phyloP scores from a whole-genome alignment of 1,140 invertebrate species.

The Ceratina australensis region DNA sequence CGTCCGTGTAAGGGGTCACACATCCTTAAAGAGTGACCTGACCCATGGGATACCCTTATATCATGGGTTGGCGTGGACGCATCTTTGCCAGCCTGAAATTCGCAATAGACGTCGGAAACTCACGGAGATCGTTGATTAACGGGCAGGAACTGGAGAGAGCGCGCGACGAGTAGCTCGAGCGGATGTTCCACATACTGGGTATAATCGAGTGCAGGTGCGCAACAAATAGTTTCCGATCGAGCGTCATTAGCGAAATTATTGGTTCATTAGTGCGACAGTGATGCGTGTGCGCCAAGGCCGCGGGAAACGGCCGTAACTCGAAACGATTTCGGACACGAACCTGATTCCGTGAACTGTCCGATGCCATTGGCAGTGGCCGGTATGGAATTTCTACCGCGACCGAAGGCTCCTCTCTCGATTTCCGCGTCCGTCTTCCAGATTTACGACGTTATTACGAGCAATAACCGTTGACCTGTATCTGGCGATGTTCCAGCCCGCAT shows the following conservation, averaged over 20 bases:
- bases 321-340: slow-evolving; percentile 29
- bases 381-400: neutral
- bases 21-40: too few relatives aligned
- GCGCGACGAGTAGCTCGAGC: too few relatives aligned
- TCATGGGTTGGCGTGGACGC: too few relatives aligned
- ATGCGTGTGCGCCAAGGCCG: slow-evolving; percentile 1
- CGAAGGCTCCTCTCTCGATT: neutral
- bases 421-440: slow-evolving; percentile 31
- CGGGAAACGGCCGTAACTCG: neutral
- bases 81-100: too few relatives aligned
- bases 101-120: too few relatives aligned
- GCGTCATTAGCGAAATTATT: slow-evolving; percentile 51
- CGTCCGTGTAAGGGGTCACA: too few relatives aligned
- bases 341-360: neutral
- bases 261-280: slow-evolving; percentile 34
- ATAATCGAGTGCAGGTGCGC: slow-evolving; percentile 39
- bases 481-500: slow-evolving; percentile 35
- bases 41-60: too few relatives aligned
- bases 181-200: neutral
- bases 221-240: slow-evolving; percentile 43
- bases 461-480: slow-evolving; percentile 44
- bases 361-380: neutral
- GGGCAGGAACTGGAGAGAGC: too few relatives aligned
- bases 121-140: too few relatives aligned
- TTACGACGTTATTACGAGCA: slow-evolving; percentile 45